Evolutionary conservation across 2,113 vertebrate species (phyloP).

Genomic region (Spermophilus dauricus): DNA sequence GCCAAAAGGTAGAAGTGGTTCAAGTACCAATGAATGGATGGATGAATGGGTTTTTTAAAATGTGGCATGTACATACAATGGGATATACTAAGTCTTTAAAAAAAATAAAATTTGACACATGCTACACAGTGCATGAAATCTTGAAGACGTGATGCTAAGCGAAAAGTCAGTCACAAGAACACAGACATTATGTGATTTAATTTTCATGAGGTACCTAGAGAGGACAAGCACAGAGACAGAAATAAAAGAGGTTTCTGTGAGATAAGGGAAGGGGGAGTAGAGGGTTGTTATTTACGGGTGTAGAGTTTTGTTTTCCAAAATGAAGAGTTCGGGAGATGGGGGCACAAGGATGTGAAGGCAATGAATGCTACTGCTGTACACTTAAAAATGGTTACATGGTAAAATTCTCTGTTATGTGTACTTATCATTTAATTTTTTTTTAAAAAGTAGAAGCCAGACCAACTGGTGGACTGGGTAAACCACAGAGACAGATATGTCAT

Average conservation of each 20-base stretch:
- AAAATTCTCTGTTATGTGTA: not conserved
- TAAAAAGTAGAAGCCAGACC: not conserved
- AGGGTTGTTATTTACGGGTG: not conserved
- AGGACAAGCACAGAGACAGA: not conserved
- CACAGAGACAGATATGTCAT: not conserved
- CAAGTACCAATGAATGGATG: not conserved
- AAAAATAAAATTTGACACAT: not conserved
- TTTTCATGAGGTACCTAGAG: not conserved
- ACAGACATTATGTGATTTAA: not conserved
- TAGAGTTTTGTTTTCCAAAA: not conserved
- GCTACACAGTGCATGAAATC: not conserved
- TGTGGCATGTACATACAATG: not conserved
- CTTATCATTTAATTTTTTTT: not conserved
- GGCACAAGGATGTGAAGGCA: not conserved
- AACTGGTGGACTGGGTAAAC: not conserved
- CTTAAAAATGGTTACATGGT: not conserved
- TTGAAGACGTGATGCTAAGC: not conserved
- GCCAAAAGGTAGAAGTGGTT: not conserved
- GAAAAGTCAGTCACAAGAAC: not conserved
- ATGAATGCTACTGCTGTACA: not conserved
- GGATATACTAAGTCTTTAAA: not conserved
- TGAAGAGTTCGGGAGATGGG: not conserved
- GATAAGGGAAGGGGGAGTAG: rapidly evolving
- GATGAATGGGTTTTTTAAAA: not conserved
- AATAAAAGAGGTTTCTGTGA: not conserved